Evolutionary conservation across 2,888 invertebrate genomes (phyloP).

Genomic region (Melanchra persicariae): DNA sequence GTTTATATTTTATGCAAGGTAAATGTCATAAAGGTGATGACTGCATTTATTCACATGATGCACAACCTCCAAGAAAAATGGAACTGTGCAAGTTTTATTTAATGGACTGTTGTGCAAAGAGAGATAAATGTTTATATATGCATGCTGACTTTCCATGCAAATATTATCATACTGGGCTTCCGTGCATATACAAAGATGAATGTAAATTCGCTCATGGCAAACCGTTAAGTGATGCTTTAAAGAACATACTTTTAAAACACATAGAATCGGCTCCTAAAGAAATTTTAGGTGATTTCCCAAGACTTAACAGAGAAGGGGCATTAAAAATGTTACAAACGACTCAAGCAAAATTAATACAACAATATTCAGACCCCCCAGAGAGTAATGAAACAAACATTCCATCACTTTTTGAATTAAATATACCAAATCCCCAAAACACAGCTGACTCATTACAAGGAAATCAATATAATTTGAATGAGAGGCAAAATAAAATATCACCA

Average conservation of each 20-base stretch:
- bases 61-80: conserved; percentile 95
- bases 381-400: conserved; percentile 83
- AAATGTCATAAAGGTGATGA: conserved; percentile 96
- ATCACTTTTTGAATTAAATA: conserved; percentile 87
- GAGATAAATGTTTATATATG: conserved; percentile 98
- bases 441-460: conserved; percentile 73
- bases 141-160: conserved; percentile 99
- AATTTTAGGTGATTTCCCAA: conserved; percentile 97
- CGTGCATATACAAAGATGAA: conserved; percentile 95
- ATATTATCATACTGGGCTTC: conserved; percentile 98
- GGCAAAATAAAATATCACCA: conserved; percentile 84
- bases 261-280: conserved; percentile 97
- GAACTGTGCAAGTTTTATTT: conserved; percentile 99
- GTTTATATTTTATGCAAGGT: conserved; percentile 96
- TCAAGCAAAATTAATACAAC: conserved; percentile 85
- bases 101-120: conserved; percentile 98
- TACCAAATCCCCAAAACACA: conserved; percentile 82
- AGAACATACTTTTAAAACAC: conserved; percentile 93
- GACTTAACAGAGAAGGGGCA: conserved; percentile 95
- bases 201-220: conserved; percentile 98
- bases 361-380: conserved; percentile 81
- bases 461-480: conserved; percentile 80
- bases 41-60: conserved; percentile 96
- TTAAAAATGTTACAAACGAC: conserved; percentile 89
- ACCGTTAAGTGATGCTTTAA: conserved; percentile 95